Percentiles rank a stretch among this genome's conserved stretches.
Conservation (phyloP, 2,113 vertebrate genomes). For the Antechinus flavipes region DNA sequence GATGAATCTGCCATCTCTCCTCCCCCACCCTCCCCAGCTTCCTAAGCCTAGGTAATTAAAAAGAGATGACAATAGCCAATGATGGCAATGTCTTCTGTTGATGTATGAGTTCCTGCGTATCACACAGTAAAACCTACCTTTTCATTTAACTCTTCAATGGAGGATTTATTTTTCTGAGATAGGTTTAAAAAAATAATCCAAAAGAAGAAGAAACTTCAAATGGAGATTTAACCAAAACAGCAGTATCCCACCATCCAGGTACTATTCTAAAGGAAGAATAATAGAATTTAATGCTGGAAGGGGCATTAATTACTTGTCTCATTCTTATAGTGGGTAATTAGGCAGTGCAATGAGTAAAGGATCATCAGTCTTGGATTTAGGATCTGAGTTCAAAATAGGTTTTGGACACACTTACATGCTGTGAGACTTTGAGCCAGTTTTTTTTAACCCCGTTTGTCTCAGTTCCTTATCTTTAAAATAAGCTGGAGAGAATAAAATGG, state of each 20-base stretch:
- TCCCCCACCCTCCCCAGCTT: conserved; percentile 24
- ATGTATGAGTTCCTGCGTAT: not conserved
- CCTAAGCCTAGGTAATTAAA: conserved; percentile 37
- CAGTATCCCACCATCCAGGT: not conserved
- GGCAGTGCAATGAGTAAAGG: not conserved
- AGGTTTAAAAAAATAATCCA: not conserved
- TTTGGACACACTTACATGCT: not conserved
- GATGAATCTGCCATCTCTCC: conserved; percentile 17
- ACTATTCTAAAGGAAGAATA: not conserved
- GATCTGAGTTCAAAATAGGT: not conserved
- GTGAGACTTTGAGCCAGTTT: not conserved
- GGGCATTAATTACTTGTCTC: not conserved
- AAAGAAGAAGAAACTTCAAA: not conserved
- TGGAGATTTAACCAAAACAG: not conserved
- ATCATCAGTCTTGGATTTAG: not conserved
- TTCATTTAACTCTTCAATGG: not conserved
- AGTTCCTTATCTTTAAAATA: not conserved
- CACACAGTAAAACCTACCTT: not conserved
- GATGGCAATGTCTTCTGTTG: not conserved
- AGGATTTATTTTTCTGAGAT: not conserved
- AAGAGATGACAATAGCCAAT: not conserved
- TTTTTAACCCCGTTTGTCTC: not conserved
- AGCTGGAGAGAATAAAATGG: not conserved
- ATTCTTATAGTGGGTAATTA: not conserved
- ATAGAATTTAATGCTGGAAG: not conserved